Percentiles rank a stretch among this genome's conserved stretches.
Conservation (phyloP, 2,113 vertebrate genomes). For the Poecile atricapillus region DNA sequence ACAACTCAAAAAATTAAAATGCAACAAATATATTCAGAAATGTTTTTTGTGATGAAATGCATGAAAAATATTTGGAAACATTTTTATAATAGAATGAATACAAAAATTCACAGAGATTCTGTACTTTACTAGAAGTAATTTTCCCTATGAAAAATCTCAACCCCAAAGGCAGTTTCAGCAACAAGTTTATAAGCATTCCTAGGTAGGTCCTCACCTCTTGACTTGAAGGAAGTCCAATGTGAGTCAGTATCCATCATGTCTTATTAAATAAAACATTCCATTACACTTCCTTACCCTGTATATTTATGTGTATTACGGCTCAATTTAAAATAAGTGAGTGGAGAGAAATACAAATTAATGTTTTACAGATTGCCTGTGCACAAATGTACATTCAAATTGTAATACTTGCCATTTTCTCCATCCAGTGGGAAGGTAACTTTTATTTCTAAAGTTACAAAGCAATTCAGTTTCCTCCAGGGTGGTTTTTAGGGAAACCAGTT, state of each 20-base stretch:
- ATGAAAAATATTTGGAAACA: neutral
- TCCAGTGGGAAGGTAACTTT: neutral
- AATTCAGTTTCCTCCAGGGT: neutral
- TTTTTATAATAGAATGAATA: neutral
- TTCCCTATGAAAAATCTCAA: neutral
- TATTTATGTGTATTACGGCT: neutral
- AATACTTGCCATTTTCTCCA: neutral
- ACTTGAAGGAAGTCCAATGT: neutral
- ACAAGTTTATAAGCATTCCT: neutral
- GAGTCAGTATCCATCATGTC: neutral
- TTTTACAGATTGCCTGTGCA: neutral
- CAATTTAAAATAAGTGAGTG: neutral
- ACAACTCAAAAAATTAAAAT: neutral
- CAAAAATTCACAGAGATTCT: neutral
- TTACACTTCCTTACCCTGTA: neutral
- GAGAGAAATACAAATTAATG: neutral
- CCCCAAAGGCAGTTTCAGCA: neutral
- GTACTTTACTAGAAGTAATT: neutral
- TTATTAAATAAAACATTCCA: neutral
- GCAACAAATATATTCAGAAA: neutral
- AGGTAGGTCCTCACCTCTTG: neutral
- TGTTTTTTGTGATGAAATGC: neutral
- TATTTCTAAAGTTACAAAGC: neutral
- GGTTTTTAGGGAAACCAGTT: neutral
- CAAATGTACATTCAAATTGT: neutral